Evolutionary conservation across 2,888 invertebrate genomes (phyloP), one percentile per base, ranked within the genome.

Genomic region (Strigamia maritima): DNA sequence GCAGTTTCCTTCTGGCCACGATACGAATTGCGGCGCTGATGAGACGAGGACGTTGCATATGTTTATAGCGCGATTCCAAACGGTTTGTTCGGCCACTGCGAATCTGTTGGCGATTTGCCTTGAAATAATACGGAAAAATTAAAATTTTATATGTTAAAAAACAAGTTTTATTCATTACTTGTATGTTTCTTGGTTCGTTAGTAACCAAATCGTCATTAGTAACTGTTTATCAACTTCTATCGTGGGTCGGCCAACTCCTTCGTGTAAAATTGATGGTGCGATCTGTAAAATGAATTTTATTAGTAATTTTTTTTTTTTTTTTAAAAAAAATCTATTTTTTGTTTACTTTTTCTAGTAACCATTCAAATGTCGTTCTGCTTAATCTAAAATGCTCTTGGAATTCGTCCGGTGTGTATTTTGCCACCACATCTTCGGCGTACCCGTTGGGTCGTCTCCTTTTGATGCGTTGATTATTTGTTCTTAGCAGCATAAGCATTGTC

Each of bases 61-160:
- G n/a, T 31, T 75, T 4, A 31, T 35, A 2, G 35, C 35, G 1
- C 75, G 28, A 14, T 75, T 75, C 75, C 75, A 75, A 1, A 75
- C 75, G 12, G 75, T 75, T 75, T 75, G 75, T n/a, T 75, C 35
- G n/a, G 75, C 31, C 10, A 75, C 75, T 12, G 31, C 75, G n/a
- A 75, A 75, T 16, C 75, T 2, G 14, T 75, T 35, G 2, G 75
- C 75, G n/a, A 75, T 75, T 31, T 28, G 35, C 28, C 75, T 75
- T 22, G 1, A 60, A n/a, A n/a, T n/a, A n/a, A n/a, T n/a, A n/a
- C n/a, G n/a, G n/a, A n/a, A n/a, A n/a, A n/a, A n/a, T n/a, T n/a
- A 8, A 60, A 60, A 22, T n/a, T 19, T 19, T 19, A 19, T 8
- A 22, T 4, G 2, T 60, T 19, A 22, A 22, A 60, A 22, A n/a